These are phyloP conservation scores for Eurosta solidaginis DNA, from an alignment of 1,140 invertebrate genomes.

Conservation along the genomic window DNA sequence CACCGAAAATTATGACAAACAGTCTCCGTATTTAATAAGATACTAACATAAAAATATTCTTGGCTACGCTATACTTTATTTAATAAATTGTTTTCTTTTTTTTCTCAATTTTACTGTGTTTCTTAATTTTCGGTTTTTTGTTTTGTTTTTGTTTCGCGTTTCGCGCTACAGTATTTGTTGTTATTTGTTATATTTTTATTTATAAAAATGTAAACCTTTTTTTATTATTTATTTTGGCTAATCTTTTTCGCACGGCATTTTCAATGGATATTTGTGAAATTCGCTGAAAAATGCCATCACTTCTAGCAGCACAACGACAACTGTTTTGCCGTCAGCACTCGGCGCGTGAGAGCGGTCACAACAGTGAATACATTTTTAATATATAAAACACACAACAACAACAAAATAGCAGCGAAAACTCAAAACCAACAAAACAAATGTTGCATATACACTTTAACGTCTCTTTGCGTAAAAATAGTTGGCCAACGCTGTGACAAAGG, in stretches of 20 bases:
- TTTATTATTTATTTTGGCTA: not conserved
- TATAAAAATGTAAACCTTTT: not conserved
- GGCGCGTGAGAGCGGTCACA: constrained; percentile 20
- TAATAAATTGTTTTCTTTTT: not conserved
- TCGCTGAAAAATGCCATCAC: constrained; percentile 8
- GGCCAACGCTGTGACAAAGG: constrained; percentile 2
- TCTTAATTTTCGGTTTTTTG: not conserved
- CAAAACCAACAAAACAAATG: not conserved
- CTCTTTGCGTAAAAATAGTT: constrained; percentile 2
- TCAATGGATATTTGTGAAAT: not conserved
- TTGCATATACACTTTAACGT: not conserved
- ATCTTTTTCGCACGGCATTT: constrained; percentile 12
- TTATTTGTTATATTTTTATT: not conserved
- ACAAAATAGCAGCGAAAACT: not conserved
- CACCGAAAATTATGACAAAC: constrained; percentile 15
- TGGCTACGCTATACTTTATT: not conserved
- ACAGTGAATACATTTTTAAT: not conserved
- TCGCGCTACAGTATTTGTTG: not conserved
- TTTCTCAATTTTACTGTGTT: not conserved
- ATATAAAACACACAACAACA: not conserved
- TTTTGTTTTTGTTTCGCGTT: not conserved
- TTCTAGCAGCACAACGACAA: constrained; percentile 15
- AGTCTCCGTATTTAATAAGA: not conserved
- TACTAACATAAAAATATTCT: not conserved
- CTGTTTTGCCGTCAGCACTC: constrained; percentile 11